Evolutionary conservation across 1,140 invertebrate species (phyloP), one percentile per base, ranked within the genome.

Genomic region (Drosophila takahashii): DNA sequence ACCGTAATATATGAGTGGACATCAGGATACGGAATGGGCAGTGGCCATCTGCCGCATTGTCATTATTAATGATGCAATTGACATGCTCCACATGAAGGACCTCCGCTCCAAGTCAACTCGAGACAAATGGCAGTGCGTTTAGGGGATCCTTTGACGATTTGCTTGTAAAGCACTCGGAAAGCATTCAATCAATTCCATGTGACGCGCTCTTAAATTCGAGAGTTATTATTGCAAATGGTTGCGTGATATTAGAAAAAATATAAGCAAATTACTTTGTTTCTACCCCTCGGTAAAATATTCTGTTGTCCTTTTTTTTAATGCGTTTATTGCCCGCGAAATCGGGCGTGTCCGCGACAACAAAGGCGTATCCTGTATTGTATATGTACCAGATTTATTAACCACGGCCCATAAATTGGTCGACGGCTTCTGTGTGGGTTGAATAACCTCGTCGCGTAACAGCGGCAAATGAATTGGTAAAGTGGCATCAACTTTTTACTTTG

Each of bases 301-400:
- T 1, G 47, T 18, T 53, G 32, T 32, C 42, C 18, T 34, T 27
- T 36, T 45, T 45, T 26, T 22, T 53, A 13, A 56, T 36, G 69
- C 44, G 58, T 52, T 73, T 73, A 56, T 56, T 50, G 45, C 16
- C 29, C 72, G 51, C 69, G 16, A 48, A 75, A 56, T 64, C 52
- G 59, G 37, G 27, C 37, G 58, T 45, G 59, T 16, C 51, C 32
- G 27, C 45, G 50, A 57, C 70, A 57, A 65, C 37, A 62, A 71
- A 48, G 36, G 34, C 64, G 39, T 18, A 36, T 16, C 0, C 44
- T 41, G 41, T 62, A 45, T 18, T 7, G 8, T 47, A 48, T 22
- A 41, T 11, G 39, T 22, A 41, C n/a, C 26, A 22, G 32, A 47
- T 26, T 15, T 62, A 64, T 39, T 15, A 16, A 27, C 7, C 16